Evolutionary conservation across 2,113 vertebrate species (phyloP), one percentile per base, ranked within the genome.

Genomic region (Ginglymostoma cirratum): DNA sequence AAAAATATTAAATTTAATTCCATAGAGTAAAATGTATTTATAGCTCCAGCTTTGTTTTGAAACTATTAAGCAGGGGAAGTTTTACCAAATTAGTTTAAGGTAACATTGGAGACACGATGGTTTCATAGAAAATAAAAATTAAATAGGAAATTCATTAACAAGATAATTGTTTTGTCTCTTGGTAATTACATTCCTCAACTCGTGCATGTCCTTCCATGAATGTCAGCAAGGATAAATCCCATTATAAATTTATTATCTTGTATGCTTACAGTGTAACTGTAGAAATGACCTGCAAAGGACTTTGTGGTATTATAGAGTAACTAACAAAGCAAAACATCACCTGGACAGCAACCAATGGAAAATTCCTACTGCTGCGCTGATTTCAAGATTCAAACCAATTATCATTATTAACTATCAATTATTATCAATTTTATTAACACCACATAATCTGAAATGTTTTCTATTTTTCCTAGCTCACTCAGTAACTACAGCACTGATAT

Each of bases 121-220:
- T 90, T n/a, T 90, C 65, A 55, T 66, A 93, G 61, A 67, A 93
- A 93, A 66, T n/a, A 61, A 38, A 92, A 93, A 93, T 93, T 65
- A 93, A 66, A 34, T 34, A 66, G 34, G 38, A 66, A 66, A 65
- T 93, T 93, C 89, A 93, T 93, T 93, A 66, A 38, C 89, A 67
- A 42, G 89, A 66, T 93, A 66, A 93, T 93, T 93, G 61, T 93
- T 93, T 67, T 38, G 61, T 61, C 89, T 66, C 34, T 34, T 93
- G 61, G 55, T 93, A 93, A 93, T 93, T 93, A 67, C 19, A 38
- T 93, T n/a, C 61, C 61, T 93, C 69, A 45, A 76, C 12, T 30
- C 27, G 27, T 72, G 67, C 10, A 48, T 70, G 93, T 70, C n/a
- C 42, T 94, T 70, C 27, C 66, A 27, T 10, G 6, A 61, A 69